Base-by-base conservation (phyloP, 2,113 vertebrate species). In the Melospiza melodia region DNA sequence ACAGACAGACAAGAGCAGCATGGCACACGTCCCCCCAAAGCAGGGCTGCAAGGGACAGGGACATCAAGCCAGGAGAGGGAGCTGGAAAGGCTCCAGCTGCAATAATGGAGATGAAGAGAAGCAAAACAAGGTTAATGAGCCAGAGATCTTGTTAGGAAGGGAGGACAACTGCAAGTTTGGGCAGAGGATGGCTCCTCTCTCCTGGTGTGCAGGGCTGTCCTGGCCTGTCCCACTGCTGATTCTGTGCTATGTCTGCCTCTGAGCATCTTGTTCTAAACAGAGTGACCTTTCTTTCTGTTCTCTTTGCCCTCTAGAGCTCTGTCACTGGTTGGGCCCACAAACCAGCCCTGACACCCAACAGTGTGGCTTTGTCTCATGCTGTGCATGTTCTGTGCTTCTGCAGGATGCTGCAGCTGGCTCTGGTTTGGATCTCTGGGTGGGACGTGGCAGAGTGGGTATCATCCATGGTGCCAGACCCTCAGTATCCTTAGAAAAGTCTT, bases 81-180 rank as follows among this genome's bases (percentile, higher is more conserved):
- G 63, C 80, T 95, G 87, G 65, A 89, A 58, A 67, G 68, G 87
- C 84, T 95, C 65, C 72, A 86, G n/a, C 72, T 87, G 65, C 61
- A 71, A n/a, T 9, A 51, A 33, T 41, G 41, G 58, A 72, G 58
- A 55, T 72, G 46, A 92, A 51, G 66, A 83, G 84, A 68, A 76
- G 46, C 54, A 73, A 83, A 94, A 59, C 41, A 51, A 73, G 63
- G 67, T 65, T 94, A 88, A 87, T 58, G 75, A 93, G 68, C 46
- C 68, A 71, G 63, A 69, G 31, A 59, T 31, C 58, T 92, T 59
- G 31, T 62, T 73, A 76, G 78, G 71, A 86, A 66, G 55, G 58
- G 21, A 71, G 35, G 44, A 43, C 51, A 58, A 46, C 41, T 58
- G 62, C 52, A 90, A 5, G 37, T 72, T 76, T 92, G 75, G 68